Base-by-base conservation (phyloP, 2,888 invertebrate genomes). In the Pseudolycoriella hygida region DNA sequence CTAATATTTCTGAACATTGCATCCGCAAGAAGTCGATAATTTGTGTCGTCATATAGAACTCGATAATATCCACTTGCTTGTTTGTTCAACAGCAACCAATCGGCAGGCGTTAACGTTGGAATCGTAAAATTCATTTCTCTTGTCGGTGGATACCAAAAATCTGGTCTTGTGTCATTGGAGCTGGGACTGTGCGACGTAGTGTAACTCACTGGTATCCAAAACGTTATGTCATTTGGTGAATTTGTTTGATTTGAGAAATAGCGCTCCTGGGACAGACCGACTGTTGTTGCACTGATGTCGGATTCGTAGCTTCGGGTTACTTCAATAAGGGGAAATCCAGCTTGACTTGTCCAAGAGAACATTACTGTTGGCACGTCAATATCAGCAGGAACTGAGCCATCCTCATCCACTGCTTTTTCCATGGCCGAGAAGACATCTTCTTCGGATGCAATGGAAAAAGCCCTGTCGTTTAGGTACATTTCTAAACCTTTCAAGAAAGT, bases 401-500 rank as follows among this genome's bases (percentile, higher is more conserved):
- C 34, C 34, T 34, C 34, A 34, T 14, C 11, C 11, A 34, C 15
- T 14, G 34, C 12, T 34, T 10, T 34, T 34, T 34, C 34, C 15
- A 34, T 34, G 34, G n/a, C 5, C 4, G 8, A 4, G 15, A 34
- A 34, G 12, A 34, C 12, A 34, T 34, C 34, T 14, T 34, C 34
- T 34, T 34, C 34, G 8, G 34, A 14, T 4, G 34, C 34, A 34
- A 34, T 14, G 15, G 15, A 34, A 34, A 34, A 34, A 5, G 12
- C 12, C n/a, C 15, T 34, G 12, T 58, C 60, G 3, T 47, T 54
- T 14, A 62, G 47, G 44, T 52, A 62, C 2, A 45, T 47, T 6
- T 51, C 53, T 14, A 62, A 51, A 25, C 57, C 61, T 1, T 53
- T 53, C 32, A 59, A 53, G 44, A 62, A 62, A 2, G 57, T 56